Evolutionary conservation across 2,113 vertebrate species (phyloP).

Genomic region (Euleptes europaea): DNA sequence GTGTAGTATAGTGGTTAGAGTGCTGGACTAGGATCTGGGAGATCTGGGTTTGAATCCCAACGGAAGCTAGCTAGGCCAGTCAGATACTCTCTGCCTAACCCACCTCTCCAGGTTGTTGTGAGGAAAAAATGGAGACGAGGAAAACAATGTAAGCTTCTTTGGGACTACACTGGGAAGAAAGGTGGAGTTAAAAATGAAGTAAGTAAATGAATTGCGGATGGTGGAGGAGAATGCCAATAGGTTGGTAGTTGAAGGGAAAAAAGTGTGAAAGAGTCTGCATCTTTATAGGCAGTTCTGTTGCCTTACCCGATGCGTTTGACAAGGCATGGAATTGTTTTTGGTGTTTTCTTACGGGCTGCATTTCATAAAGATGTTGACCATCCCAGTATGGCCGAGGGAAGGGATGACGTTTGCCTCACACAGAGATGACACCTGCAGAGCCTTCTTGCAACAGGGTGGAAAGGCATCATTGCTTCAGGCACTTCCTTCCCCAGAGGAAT

Average conservation of each 20-base stretch:
- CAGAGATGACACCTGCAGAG: neutral
- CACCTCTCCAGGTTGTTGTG: too few relatives aligned
- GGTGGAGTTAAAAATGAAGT: too few relatives aligned
- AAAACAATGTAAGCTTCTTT: too few relatives aligned
- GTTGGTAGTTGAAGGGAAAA: slow-evolving; percentile 28
- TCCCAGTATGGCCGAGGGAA: neutral
- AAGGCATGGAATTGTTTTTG: slow-evolving; percentile 42
- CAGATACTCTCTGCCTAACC: too few relatives aligned
- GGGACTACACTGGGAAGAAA: too few relatives aligned
- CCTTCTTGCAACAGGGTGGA: neutral
- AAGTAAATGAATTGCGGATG: neutral
- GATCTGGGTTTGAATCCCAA: too few relatives aligned
- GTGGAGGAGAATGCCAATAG: slow-evolving; percentile 46
- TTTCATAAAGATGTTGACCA: neutral
- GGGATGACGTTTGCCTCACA: neutral
- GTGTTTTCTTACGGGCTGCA: slow-evolving; percentile 19
- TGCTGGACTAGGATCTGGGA: too few relatives aligned
- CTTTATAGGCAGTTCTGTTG: slow-evolving; percentile 41
- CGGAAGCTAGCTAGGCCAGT: too few relatives aligned
- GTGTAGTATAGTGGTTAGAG: slow-evolving; percentile 14
- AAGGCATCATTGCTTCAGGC: neutral
- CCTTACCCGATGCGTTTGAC: slow-evolving; percentile 44
- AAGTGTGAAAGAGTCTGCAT: slow-evolving; percentile 15
- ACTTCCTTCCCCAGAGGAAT: neutral
- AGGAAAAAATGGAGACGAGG: too few relatives aligned